phyloP scores from a whole-genome alignment of 2,113 vertebrate genomes.

The Aplodontia rufa region DNA sequence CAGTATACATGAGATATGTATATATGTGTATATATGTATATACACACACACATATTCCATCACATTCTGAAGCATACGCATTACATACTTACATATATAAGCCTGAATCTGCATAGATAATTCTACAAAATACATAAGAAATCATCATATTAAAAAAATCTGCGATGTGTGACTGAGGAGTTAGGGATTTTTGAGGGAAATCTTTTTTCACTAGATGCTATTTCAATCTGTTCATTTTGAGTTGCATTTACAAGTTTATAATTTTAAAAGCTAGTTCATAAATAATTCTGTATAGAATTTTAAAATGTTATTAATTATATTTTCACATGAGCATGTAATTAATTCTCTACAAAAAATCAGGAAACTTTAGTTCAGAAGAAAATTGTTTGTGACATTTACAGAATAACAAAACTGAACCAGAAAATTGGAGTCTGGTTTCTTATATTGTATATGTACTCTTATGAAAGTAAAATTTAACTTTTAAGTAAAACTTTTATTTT shows the following conservation, averaged over 20 bases:
- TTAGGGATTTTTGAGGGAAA: neutral
- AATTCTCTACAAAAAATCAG: neutral
- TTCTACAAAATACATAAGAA: neutral
- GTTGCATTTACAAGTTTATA: neutral
- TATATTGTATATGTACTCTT: neutral
- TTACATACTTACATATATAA: neutral
- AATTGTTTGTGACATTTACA: neutral
- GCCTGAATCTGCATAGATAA: neutral
- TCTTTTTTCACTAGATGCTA: neutral
- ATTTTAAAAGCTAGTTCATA: constrained; percentile 1
- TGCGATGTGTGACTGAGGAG: neutral
- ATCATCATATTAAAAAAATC: neutral
- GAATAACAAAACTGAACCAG: neutral
- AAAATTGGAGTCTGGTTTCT: neutral
- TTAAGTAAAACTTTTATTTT: neutral
- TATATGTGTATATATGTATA: neutral
- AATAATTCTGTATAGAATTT: neutral
- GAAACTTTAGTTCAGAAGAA: neutral
- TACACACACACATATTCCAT: neutral
- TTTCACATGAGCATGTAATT: neutral
- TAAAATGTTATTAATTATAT: neutral
- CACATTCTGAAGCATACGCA: neutral
- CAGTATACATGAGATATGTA: neutral
- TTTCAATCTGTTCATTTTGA: constrained; percentile 15
- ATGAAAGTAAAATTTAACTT: constrained; percentile 1